A percentile compares a stretch with the other conserved stretches of the same genome.
These are phyloP conservation scores for Saturnia pavonia DNA, from an alignment of 2,888 invertebrate species.

Conservation along the genomic window DNA sequence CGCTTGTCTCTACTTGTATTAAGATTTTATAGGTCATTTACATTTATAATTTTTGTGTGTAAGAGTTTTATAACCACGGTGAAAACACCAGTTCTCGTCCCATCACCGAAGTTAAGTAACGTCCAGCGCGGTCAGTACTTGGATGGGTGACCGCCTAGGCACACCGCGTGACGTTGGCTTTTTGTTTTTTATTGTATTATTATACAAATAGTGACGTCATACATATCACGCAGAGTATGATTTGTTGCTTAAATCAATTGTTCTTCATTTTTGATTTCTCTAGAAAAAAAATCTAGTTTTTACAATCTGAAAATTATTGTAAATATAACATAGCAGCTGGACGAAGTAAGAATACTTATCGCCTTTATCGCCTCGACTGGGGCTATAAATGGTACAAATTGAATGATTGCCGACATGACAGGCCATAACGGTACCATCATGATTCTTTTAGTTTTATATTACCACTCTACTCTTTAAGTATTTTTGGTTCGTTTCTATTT, in stretches of 20 bases:
- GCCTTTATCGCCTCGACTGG: not conserved
- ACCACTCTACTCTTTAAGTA: not conserved
- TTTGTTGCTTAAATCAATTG: no score
- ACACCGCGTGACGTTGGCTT: conserved; percentile 53
- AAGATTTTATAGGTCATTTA: no score
- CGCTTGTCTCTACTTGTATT: no score
- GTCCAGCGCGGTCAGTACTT: conserved; percentile 77
- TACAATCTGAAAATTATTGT: not conserved
- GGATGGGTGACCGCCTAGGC: conserved; percentile 77
- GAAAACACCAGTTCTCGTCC: conserved; percentile 75
- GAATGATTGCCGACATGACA: conserved; percentile 43
- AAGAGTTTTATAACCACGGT: no score
- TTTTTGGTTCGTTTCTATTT: not conserved
- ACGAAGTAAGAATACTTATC: not conserved
- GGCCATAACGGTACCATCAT: not conserved
- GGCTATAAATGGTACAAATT: conserved; percentile 34
- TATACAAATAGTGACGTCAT: no score
- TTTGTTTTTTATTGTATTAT: conserved; percentile 32
- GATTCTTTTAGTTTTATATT: not conserved
- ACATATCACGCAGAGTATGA: no score
- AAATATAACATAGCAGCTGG: not conserved
- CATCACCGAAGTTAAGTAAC: conserved; percentile 79
- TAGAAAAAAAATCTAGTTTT: not conserved
- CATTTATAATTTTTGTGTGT: no score
- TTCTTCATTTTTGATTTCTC: not conserved